Evolutionary conservation across 2,888 invertebrate species (phyloP), one percentile per base, ranked within the genome.

Genomic region (Aleiodes alternator): DNA sequence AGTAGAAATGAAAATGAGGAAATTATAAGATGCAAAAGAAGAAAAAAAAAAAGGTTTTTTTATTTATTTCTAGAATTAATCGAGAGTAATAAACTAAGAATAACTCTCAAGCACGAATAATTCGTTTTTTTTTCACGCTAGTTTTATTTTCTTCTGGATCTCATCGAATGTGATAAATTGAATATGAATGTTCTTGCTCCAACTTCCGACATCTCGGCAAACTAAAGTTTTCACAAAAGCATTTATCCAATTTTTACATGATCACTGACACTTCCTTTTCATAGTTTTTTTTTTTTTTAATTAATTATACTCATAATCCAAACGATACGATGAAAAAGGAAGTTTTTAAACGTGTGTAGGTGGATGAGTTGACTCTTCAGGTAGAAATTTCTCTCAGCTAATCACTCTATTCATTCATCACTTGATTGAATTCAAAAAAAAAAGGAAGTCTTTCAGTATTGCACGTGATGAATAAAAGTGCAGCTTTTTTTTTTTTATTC

Each of bases 351-450:
- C 8, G 14, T 7, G 48, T 56, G 73, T 73, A 55, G 73, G 73
- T 66, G 73, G 64, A 68, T 14, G 48, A 73, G 73, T 56, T 66
- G 64, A 64, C 48, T 66, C 66, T 68, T 73, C 55, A 73, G 66
- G 73, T 64, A 73, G 73, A 56, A 48, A 73, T 73, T 73, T 73
- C 73, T 73, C 68, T 43, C 66, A 56, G 61, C 66, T 68, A 68
- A 73, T 73, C 73, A 73, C 66, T 73, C 56, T 55, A 73, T 73
- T 73, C 73, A 73, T 73, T 55, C 56, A 73, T 73, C 73, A 73
- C 66, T 56, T 43, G 55, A 73, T 73, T 73, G 55, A 73, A 73
- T 55, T 55, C 56, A 34, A 59, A 34, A 34, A n/a, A 73, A 66
- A 56, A 66, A n/a, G 34, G 2, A 23, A 7, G 53, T 43, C 48